phyloP scores from a whole-genome alignment of 2,797 vertebrate genomes.

The Myotis daubentonii region DNA sequence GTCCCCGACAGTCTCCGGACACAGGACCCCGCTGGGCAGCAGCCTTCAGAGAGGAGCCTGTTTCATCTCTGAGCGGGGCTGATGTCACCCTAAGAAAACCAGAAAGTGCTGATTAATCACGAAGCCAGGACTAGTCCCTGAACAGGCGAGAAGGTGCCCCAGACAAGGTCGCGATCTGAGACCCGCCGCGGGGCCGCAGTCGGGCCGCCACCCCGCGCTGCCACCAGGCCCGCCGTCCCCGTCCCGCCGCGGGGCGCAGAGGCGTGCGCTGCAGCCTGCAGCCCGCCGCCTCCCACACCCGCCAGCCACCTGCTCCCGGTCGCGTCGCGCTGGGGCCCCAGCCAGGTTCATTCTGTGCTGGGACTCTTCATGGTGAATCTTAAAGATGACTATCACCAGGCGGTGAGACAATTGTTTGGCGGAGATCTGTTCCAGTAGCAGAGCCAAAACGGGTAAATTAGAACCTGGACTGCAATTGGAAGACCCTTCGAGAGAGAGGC shows the following conservation, averaged over 20 bases:
- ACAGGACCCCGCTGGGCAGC: not conserved
- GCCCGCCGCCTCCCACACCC: rapidly evolving
- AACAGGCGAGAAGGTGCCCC: not conserved
- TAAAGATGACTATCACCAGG: not conserved
- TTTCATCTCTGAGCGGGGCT: not conserved
- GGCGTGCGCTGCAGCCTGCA: not conserved
- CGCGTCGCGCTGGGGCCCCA: rapidly evolving
- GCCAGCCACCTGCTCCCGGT: rapidly evolving
- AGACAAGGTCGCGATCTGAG: not conserved
- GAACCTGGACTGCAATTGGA: not conserved
- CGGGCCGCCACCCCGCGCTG: not conserved
- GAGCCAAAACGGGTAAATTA: slow-evolving; percentile 53
- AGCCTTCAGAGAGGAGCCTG: not conserved
- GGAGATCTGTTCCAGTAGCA: not conserved
- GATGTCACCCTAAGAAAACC: slow-evolving; percentile 25
- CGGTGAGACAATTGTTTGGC: slow-evolving; percentile 30
- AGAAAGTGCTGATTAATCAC: slow-evolving; percentile 42
- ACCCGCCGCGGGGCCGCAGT: rapidly evolving
- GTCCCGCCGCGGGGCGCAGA: rapidly evolving
- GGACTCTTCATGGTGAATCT: not conserved
- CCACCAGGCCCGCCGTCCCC: not conserved
- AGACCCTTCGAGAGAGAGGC: not conserved
- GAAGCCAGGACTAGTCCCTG: slow-evolving; percentile 15
- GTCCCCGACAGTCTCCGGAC: not conserved
- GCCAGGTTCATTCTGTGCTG: not conserved